A percentile compares a stretch with the other conserved stretches of the same genome.
Conservation (phyloP, 2,797 vertebrate species). For the Semaprochilodus insignis region DNA sequence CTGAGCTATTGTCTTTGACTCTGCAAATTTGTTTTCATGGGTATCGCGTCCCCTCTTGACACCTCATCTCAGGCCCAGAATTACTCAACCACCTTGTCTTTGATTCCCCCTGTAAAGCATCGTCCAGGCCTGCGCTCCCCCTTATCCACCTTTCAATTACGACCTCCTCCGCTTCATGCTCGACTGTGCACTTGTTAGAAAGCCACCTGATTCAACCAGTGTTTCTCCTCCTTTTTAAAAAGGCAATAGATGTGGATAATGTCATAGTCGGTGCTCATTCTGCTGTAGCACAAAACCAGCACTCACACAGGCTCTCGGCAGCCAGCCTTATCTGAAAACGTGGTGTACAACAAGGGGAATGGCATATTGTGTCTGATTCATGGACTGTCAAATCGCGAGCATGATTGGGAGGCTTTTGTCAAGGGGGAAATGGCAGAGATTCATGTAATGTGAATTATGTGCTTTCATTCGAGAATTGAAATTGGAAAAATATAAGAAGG, state of each 20-base stretch:
- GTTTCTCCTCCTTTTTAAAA: conserved; percentile 20
- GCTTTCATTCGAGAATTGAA: conserved; percentile 30
- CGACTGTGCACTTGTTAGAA: conserved; percentile 14
- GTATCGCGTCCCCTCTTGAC: conserved; percentile 48
- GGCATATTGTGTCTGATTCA: conserved; percentile 28
- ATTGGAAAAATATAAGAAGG: conserved; percentile 30
- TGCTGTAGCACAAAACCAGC: conserved; percentile 17
- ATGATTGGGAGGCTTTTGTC: conserved; percentile 39
- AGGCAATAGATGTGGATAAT: conserved; percentile 22
- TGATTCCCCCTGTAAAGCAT: conserved; percentile 27
- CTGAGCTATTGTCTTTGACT: conserved; percentile 48
- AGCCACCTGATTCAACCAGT: conserved; percentile 1
- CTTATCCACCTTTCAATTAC: conserved; percentile 38
- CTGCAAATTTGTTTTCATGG: conserved; percentile 50
- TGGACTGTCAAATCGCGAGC: background rate
- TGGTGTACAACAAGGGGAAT: background rate
- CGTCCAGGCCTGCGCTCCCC: conserved; percentile 14
- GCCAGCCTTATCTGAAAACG: conserved; percentile 24
- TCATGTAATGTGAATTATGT: conserved; percentile 32
- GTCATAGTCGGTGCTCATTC: conserved; percentile 26
- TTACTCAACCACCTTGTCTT: conserved; percentile 34
- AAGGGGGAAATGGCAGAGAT: conserved; percentile 34
- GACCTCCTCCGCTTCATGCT: conserved; percentile 14
- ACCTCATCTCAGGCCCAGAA: conserved; percentile 52
- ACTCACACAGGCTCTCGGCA: background rate